Percentiles rank a stretch among this genome's conserved stretches.
Evolutionary conservation across 2,888 invertebrate genomes (phyloP).

Genomic region (Ophonus ardosiacus): DNA sequence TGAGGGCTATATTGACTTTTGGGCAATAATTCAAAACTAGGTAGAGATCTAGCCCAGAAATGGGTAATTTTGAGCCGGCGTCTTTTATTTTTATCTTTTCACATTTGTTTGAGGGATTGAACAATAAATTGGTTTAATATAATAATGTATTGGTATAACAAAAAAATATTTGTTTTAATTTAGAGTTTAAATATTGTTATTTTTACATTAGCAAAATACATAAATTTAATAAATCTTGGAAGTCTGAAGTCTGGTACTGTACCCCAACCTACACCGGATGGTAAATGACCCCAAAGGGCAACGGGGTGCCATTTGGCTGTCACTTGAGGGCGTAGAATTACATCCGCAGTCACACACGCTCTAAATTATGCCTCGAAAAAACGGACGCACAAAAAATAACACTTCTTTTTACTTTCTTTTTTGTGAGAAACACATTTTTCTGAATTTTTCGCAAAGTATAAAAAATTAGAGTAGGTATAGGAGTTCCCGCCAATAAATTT

Average conservation of each 20-base stretch:
- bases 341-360: constrained; percentile 22
- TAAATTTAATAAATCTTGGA: constrained; percentile 1
- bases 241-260: neutral
- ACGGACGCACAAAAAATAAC: constrained; percentile 13
- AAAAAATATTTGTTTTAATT: no score
- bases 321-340: constrained; percentile 43
- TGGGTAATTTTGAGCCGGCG: no score
- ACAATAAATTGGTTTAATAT: no score
- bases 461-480: neutral
- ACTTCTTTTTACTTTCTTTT: constrained; percentile 32
- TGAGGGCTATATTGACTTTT: no score
- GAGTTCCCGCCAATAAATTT: no score
- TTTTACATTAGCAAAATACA: no score
- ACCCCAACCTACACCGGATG: constrained; percentile 45
- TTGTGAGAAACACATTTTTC: constrained; percentile 17
- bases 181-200: no score
- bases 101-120: no score
- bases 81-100: no score
- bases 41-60: no score
- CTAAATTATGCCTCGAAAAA: neutral
- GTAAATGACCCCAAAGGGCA: constrained; percentile 55
- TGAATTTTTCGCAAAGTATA: constrained; percentile 27
- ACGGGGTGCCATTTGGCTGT: constrained; percentile 31
- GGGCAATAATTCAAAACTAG: no score
- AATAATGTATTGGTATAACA: no score